These are phyloP conservation scores for Meteorus sp. DNA, from an alignment of 1,140 invertebrate species.

Conservation along the genomic window DNA sequence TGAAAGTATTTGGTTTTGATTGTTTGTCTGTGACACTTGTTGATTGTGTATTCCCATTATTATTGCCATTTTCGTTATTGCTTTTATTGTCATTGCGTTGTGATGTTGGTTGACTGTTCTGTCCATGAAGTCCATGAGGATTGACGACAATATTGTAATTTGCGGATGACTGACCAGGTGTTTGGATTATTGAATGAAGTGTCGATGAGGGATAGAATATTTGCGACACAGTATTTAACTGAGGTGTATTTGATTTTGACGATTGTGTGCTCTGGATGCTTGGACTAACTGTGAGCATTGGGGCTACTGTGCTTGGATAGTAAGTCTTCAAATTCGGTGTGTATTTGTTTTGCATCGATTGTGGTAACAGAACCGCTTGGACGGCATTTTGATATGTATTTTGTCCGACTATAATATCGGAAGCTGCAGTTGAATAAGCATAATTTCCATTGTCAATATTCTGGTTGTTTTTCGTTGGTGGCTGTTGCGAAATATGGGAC, in stretches of 20 bases:
- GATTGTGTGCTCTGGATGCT: constrained; percentile 29
- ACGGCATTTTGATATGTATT: constrained; percentile 44
- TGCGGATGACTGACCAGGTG: constrained; percentile 23
- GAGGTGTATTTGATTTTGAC: constrained; percentile 25
- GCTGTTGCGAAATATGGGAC: background rate
- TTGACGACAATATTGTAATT: constrained; percentile 41
- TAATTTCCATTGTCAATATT: constrained; percentile 28
- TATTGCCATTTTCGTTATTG: too few species aligned
- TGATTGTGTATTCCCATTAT: too few species aligned
- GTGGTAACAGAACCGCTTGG: constrained; percentile 43
- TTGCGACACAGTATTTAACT: constrained; percentile 29
- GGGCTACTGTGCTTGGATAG: constrained; percentile 45
- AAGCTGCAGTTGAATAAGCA: constrained; percentile 33
- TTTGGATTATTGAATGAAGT: constrained; percentile 41
- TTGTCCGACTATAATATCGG: constrained; percentile 53
- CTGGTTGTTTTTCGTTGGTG: constrained; percentile 21
- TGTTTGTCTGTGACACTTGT: constrained; percentile 14
- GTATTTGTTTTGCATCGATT: constrained; percentile 35
- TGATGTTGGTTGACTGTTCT: constrained; percentile 28
- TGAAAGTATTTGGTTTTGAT: constrained; percentile 26
- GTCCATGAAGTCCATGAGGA: constrained; percentile 36
- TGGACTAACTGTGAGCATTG: constrained; percentile 41
- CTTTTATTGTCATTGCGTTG: constrained; percentile 15
- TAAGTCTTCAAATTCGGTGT: constrained; percentile 31
- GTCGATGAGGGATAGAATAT: constrained; percentile 44